Base-by-base conservation (phyloP, 2,113 vertebrate species). In the Nerophis ophidion region DNA sequence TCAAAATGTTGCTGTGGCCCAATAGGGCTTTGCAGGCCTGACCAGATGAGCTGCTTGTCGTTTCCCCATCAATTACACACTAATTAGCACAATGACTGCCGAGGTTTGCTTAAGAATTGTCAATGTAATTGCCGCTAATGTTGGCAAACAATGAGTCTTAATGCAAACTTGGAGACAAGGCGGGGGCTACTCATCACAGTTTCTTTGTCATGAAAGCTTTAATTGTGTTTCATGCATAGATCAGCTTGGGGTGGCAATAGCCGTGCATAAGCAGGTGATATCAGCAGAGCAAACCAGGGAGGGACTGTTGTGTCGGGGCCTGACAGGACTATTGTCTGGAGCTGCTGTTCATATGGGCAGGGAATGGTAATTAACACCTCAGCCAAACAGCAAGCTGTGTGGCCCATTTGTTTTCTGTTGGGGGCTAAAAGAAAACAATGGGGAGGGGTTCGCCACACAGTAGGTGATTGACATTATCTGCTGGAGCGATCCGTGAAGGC, bases 401-500 rank as follows among this genome's bases (percentile, higher is more conserved):
- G 87, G 87, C 86, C 86, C 84, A 83, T 89, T 90, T 90, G 88
- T 85, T 85, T 86, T 86, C 84, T 76, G 79, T 83, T 82, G 82
- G 87, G 82, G 88, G 84, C 78, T 77, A 79, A 88, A 87, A 82
- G 86, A 85, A 88, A 88, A 84, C 81, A 84, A 84, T 80, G 65
- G 79, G 84, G 86, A 79, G 85, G 85, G 84, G 76, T 63, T 77
- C 70, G 72, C 66, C 74, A 71, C 85, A 81, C 77, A 78, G 77
- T 79, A 66, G 83, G 84, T 88, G 88, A 89, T 84, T 90, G 90
- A 88, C 89, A 86, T 89, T 86, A 90, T 90, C 87, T 87, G 71
- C 85, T 70, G 75, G 71, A 74, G 83, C 71, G 65, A 82, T 86
- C 87, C 74, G 11, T 40, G 48, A 72, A 80, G 77, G 78, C 80